These are phyloP conservation scores for Rhagium mordax DNA, from an alignment of 2,888 invertebrate genomes.

Conservation along the genomic window DNA sequence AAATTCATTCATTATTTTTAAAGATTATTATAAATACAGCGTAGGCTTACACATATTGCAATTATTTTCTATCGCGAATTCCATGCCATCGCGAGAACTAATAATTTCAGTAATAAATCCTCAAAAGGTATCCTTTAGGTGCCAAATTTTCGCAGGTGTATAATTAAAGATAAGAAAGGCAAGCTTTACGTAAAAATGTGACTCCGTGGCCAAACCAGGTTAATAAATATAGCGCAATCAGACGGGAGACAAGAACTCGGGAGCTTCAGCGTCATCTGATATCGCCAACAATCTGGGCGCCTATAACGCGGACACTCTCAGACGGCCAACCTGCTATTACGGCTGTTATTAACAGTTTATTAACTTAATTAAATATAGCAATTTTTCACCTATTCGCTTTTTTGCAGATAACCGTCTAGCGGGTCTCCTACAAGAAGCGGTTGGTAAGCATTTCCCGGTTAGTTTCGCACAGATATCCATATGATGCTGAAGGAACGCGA, in stretches of 20 bases:
- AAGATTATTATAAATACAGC: no score
- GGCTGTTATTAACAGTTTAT: constrained; percentile 24
- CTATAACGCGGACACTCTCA: constrained; percentile 36
- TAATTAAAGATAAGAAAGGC: background rate
- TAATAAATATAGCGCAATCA: background rate
- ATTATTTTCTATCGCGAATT: no score
- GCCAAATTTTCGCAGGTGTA: background rate
- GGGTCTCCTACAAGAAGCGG: constrained; percentile 8
- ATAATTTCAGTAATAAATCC: no score
- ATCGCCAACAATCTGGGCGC: constrained; percentile 49
- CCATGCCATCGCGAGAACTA: no score
- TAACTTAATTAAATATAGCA: constrained; percentile 34
- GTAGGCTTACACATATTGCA: no score
- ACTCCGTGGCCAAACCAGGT: constrained; percentile 1
- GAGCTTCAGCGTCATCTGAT: constrained; percentile 23
- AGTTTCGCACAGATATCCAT: constrained; percentile 4
- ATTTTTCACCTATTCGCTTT: constrained; percentile 34
- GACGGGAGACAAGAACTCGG: constrained; percentile 31
- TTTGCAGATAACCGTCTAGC: constrained; percentile 27
- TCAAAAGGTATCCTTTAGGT: background rate
- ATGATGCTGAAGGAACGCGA: constrained; percentile 81
- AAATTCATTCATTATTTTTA: no score
- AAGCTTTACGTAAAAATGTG: background rate
- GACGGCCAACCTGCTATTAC: constrained; percentile 22
- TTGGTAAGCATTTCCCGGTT: background rate